phyloP scores from a whole-genome alignment of 1,140 invertebrate species.

The Calosoma granatense region DNA sequence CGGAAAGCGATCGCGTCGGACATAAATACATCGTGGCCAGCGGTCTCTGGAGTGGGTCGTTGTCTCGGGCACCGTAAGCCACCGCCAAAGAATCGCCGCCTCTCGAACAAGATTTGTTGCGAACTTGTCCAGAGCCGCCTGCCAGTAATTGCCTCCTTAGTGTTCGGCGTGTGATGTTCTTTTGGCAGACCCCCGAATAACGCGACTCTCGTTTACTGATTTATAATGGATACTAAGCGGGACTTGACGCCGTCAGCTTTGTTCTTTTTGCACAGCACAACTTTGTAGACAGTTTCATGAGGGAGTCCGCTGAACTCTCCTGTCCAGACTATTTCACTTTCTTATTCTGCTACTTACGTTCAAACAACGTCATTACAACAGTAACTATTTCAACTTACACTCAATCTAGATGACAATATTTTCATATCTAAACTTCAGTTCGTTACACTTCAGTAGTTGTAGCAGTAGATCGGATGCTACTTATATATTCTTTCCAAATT shows the following conservation, averaged over 20 bases:
- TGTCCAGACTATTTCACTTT: neutral
- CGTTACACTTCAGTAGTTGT: no score
- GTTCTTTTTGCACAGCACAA: neutral
- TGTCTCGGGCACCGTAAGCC: neutral
- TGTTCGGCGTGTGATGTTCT: no score
- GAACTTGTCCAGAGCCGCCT: neutral
- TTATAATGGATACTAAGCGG: constrained; percentile 7
- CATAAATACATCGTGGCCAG: constrained; percentile 3
- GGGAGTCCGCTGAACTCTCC: neutral
- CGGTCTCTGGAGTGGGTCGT: neutral
- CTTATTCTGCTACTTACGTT: no score
- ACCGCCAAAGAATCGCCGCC: neutral
- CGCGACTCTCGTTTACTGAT: neutral
- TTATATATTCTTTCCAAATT: no score
- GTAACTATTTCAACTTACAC: no score
- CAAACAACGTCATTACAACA: no score
- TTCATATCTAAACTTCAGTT: no score
- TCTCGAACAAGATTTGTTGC: constrained; percentile 4
- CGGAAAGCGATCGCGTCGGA: neutral
- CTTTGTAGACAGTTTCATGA: constrained; percentile 1
- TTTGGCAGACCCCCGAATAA: no score
- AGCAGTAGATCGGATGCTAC: no score
- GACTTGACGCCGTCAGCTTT: neutral
- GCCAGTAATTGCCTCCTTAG: constrained; percentile 3
- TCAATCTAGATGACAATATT: no score